Percentiles rank a stretch among this genome's conserved stretches.
phyloP scores from a whole-genome alignment of 2,888 invertebrate genomes.

The Drosophila hamatofila region DNA sequence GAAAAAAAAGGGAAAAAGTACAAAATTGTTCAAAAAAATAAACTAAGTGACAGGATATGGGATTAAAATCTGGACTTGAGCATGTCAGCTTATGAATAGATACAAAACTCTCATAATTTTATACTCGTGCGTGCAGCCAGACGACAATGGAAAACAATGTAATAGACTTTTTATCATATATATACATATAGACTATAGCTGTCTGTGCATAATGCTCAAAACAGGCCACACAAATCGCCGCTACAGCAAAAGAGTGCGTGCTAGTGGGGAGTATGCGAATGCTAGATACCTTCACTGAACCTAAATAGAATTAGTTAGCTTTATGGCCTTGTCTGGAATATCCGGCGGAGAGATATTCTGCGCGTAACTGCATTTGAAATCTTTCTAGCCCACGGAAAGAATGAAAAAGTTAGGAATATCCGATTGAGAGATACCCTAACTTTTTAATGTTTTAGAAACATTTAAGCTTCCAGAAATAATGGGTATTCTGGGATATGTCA shows the following conservation, averaged over 20 bases:
- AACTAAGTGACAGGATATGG: conserved; percentile 50
- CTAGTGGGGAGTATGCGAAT: not conserved
- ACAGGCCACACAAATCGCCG: not conserved
- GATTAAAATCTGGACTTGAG: conserved; percentile 51
- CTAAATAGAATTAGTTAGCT: not conserved
- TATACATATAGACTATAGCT: conserved; percentile 7
- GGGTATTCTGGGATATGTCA: not conserved
- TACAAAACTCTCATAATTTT: conserved; percentile 28
- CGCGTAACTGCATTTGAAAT: not conserved
- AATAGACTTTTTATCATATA: not conserved
- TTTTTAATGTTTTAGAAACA: too few species aligned
- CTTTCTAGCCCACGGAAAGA: too few species aligned
- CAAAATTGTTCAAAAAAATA: conserved; percentile 23
- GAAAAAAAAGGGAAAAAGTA: not conserved
- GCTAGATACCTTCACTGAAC: not conserved
- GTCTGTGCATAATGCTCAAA: conserved; percentile 27
- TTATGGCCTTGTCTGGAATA: not conserved
- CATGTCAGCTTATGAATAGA: conserved; percentile 33
- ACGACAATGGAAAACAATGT: conserved; percentile 41
- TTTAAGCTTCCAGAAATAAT: too few species aligned
- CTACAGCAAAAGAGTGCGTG: not conserved
- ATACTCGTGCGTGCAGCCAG: conserved; percentile 28
- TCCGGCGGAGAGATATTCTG: not conserved
- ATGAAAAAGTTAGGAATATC: not conserved
- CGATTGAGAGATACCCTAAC: not conserved